These are phyloP conservation scores for Petrosia ficiformis DNA, from an alignment of 37 sponge, comb jelly and placozoan species.

Conservation along the genomic window DNA sequence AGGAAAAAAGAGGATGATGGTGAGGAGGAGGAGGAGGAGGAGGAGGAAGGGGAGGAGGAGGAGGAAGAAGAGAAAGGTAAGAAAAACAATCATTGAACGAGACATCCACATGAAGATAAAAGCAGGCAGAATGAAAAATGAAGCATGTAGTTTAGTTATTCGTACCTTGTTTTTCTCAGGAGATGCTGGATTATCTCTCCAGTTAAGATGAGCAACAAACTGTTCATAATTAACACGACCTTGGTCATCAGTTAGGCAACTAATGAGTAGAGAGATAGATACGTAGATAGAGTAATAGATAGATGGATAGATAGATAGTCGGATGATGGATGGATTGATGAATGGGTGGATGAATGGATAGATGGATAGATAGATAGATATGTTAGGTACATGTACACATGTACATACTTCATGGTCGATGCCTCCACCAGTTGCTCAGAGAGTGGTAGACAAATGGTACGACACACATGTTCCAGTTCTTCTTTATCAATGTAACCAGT, in stretches of 20 bases:
- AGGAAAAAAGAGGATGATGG: too few relatives aligned
- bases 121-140: too few relatives aligned
- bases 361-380: too few relatives aligned
- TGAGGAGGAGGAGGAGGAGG: background rate
- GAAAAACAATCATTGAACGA: background rate
- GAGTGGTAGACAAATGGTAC: constrained; percentile 41
- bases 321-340: too few relatives aligned
- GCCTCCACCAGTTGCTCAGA: constrained; percentile 75
- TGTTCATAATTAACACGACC: constrained; percentile 58
- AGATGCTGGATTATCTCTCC: constrained; percentile 59
- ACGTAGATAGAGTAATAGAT: background rate
- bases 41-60: background rate
- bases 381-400: too few relatives aligned
- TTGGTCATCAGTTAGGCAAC: constrained; percentile 34
- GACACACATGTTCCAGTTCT: constrained; percentile 32
- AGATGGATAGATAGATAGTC: background rate
- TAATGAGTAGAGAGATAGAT: background rate
- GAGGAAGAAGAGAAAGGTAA: background rate
- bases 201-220: constrained; percentile 62
- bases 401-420: constrained; percentile 65
- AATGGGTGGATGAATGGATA: too few relatives aligned
- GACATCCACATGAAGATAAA: background rate
- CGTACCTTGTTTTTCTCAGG: background rate
- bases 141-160: background rate
- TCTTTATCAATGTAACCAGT: constrained; percentile 44